Conservation (phyloP, 2,113 vertebrate genomes). For the Phyllostomus hastatus region DNA sequence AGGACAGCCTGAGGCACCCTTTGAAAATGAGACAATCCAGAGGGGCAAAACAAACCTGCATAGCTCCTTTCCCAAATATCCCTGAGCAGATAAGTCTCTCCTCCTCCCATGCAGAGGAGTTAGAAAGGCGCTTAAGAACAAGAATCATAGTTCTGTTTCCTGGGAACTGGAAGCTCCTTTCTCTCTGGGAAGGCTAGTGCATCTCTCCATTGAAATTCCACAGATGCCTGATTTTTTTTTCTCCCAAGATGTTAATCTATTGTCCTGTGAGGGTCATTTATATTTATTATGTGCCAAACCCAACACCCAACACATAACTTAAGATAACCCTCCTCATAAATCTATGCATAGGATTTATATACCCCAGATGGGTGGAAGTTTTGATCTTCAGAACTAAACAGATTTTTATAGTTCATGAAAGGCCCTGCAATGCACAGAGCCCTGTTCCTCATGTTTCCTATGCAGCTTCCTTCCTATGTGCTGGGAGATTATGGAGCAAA, state of each 20-base stretch:
- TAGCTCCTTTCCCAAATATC: neutral
- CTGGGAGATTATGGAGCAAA: slow-evolving; percentile 42
- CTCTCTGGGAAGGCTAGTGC: neutral
- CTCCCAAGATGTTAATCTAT: slow-evolving; percentile 55
- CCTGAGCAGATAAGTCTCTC: neutral
- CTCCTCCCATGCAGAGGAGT: neutral
- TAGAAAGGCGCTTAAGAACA: neutral
- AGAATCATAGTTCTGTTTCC: neutral
- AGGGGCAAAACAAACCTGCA: neutral
- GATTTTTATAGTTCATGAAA: slow-evolving; percentile 58
- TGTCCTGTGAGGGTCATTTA: slow-evolving; percentile 58
- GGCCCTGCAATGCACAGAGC: neutral
- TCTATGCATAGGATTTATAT: slow-evolving; percentile 54
- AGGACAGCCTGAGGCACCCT: neutral
- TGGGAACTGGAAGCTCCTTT: neutral
- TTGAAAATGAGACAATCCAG: neutral
- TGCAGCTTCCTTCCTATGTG: neutral
- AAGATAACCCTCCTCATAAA: slow-evolving; percentile 66
- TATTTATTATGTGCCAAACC: slow-evolving; percentile 68
- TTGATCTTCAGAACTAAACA: slow-evolving; percentile 58
- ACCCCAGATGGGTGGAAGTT: slow-evolving; percentile 65
- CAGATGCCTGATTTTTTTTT: slow-evolving; percentile 33
- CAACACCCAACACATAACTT: slow-evolving; percentile 65
- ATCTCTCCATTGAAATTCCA: slow-evolving; percentile 62
- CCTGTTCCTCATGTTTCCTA: neutral